Evolutionary conservation across 2,888 invertebrate genomes (phyloP).

Genomic region (Nemoura dubitans): DNA sequence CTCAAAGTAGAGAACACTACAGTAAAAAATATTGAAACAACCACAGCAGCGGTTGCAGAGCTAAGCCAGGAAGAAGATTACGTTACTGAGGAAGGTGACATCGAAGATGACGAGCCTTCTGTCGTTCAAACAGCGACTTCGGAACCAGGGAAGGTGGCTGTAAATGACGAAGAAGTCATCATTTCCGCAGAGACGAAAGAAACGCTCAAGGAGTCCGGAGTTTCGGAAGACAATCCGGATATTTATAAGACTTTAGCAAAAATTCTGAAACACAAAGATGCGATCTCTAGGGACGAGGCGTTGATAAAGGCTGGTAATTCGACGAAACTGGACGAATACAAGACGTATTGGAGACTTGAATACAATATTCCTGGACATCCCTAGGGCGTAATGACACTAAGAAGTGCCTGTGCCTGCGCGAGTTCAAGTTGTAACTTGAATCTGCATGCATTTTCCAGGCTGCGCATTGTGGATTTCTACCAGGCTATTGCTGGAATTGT

Average conservation of each 20-base stretch:
- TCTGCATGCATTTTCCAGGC: too few relatives aligned
- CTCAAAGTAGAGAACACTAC: background rate
- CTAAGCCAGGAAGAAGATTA: background rate
- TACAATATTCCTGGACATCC: slow-evolving; percentile 60
- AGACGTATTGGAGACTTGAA: slow-evolving; percentile 66
- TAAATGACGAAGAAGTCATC: background rate
- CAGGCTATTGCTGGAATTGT: too few relatives aligned
- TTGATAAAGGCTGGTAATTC: slow-evolving; percentile 54
- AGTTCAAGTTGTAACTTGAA: too few relatives aligned
- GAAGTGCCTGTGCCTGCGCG: background rate
- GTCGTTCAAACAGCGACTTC: background rate
- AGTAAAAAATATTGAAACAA: background rate
- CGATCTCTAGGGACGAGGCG: slow-evolving; percentile 53
- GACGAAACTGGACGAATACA: slow-evolving; percentile 63
- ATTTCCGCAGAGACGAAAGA: slow-evolving; percentile 16
- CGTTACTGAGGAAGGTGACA: background rate
- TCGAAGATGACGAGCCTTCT: background rate
- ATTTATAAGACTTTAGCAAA: slow-evolving; percentile 51
- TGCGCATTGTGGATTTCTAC: too few relatives aligned
- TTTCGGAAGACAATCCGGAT: slow-evolving; percentile 40
- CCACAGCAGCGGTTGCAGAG: background rate
- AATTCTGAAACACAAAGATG: slow-evolving; percentile 53
- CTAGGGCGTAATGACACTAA: background rate
- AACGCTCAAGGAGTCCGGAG: background rate
- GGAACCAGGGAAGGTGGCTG: background rate